These are phyloP conservation scores for Emys orbicularis DNA, from an alignment of 2,797 vertebrate genomes.

Conservation along the genomic window DNA sequence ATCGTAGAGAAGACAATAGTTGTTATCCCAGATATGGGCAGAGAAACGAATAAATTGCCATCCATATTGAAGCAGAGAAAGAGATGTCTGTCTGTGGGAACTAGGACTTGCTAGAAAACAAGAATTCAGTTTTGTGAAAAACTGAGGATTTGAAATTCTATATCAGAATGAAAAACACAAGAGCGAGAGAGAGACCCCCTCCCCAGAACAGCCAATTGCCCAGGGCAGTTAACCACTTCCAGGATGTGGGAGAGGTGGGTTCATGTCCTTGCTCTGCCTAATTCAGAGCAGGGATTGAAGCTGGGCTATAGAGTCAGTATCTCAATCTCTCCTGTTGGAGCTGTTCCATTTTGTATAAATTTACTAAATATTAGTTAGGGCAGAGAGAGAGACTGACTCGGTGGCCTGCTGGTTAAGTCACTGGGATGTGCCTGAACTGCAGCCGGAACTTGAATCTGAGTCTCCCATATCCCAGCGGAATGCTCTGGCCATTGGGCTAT, in stretches of 20 bases:
- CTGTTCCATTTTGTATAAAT: not conserved
- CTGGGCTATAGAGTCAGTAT: not conserved
- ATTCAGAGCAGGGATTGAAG: not conserved
- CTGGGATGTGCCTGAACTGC: not conserved
- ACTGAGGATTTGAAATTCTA: not conserved
- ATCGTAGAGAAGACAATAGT: conserved; percentile 36
- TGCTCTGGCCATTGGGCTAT: not conserved
- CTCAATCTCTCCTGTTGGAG: not conserved
- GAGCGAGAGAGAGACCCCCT: not conserved
- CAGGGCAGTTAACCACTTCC: no score
- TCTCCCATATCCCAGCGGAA: not conserved
- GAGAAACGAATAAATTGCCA: conserved; percentile 44
- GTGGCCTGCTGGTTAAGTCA: not conserved
- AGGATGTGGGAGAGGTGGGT: no score
- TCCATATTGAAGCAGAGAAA: conserved; percentile 28
- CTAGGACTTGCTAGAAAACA: not conserved
- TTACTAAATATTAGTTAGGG: not conserved
- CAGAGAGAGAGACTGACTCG: not conserved
- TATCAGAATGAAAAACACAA: not conserved
- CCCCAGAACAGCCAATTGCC: not conserved
- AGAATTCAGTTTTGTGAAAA: not conserved
- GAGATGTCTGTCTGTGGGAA: conserved; percentile 9
- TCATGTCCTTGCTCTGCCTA: not conserved
- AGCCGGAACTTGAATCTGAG: not conserved
- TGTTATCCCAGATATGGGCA: conserved; percentile 13